Conservation (phyloP, 2,888 invertebrate genomes). For the Napeogenes sylphis region DNA sequence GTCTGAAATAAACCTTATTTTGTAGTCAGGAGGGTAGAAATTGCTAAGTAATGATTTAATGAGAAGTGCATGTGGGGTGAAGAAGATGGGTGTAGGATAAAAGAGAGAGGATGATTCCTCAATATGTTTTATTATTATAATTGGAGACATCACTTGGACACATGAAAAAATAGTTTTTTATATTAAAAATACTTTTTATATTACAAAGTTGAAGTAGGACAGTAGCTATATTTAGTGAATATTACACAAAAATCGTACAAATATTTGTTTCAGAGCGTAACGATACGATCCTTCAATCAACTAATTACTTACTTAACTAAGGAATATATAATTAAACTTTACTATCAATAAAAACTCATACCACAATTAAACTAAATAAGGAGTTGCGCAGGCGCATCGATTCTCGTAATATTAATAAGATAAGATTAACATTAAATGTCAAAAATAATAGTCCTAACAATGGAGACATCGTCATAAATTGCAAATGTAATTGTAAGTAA, state of each 20-base stretch:
- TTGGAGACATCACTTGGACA: conserved; percentile 36
- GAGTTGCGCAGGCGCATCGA: conserved; percentile 14
- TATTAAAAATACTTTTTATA: background rate
- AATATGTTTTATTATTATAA: conserved; percentile 67
- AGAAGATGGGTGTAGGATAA: conserved; percentile 45
- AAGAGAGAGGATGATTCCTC: conserved; percentile 54
- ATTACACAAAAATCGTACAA: too few relatives aligned
- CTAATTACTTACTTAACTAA: conserved; percentile 17
- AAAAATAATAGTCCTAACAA: conserved; percentile 50
- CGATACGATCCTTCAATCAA: background rate
- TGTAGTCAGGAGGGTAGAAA: conserved; percentile 47
- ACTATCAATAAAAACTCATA: conserved; percentile 10
- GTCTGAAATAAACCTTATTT: conserved; percentile 56
- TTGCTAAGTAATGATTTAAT: conserved; percentile 62
- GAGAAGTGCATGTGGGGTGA: conserved; percentile 55
- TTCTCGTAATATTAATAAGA: conserved; percentile 22
- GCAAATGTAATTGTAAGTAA: conserved; percentile 63
- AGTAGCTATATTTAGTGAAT: too few relatives aligned
- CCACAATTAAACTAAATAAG: conserved; percentile 10
- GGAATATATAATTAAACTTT: conserved; percentile 16
- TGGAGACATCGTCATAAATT: conserved; percentile 58
- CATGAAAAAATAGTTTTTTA: too few relatives aligned
- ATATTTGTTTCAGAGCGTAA: too few relatives aligned
- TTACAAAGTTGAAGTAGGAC: background rate
- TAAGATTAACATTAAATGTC: conserved; percentile 34